These are phyloP conservation scores for Smutsia temminckii DNA, from an alignment of 2,797 vertebrate species.

Conservation along the genomic window DNA sequence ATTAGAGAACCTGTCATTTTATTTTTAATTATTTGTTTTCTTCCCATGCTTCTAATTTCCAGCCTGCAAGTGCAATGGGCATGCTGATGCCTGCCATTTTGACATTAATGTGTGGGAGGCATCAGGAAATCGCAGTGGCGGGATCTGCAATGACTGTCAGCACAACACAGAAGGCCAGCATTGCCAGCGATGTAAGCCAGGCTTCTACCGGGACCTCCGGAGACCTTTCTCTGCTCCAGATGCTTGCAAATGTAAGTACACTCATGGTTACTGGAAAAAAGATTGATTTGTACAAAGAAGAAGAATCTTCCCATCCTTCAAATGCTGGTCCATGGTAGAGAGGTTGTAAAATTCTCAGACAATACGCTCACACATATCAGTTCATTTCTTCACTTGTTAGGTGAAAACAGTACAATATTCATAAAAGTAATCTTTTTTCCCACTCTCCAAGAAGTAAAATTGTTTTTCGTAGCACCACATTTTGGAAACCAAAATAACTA, in stretches of 20 bases:
- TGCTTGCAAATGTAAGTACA: slow-evolving; percentile 93
- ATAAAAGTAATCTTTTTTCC: neutral
- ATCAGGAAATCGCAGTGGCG: slow-evolving; percentile 92
- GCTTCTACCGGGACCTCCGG: slow-evolving; percentile 93
- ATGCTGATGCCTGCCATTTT: slow-evolving; percentile 93
- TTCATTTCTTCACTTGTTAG: slow-evolving; percentile 1
- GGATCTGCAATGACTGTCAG: slow-evolving; percentile 92
- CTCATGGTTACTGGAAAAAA: rapidly evolving
- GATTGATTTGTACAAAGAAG: neutral
- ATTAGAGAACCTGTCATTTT: neutral
- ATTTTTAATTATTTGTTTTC: slow-evolving; percentile 21
- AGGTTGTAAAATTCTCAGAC: neutral
- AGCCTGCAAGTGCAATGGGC: slow-evolving; percentile 97
- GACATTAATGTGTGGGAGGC: slow-evolving; percentile 90
- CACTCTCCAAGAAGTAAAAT: neutral
- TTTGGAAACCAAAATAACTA: slow-evolving; percentile 25
- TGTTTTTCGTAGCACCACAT: neutral
- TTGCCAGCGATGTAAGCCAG: slow-evolving; percentile 92
- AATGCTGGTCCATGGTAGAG: neutral
- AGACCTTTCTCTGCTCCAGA: slow-evolving; percentile 88
- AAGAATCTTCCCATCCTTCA: neutral
- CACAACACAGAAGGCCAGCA: slow-evolving; percentile 95
- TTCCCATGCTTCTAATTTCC: slow-evolving; percentile 39
- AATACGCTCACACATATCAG: neutral
- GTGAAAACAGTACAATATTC: neutral